Conservation (phyloP, 2,797 vertebrate species). For the Oryzias sinensis region DNA sequence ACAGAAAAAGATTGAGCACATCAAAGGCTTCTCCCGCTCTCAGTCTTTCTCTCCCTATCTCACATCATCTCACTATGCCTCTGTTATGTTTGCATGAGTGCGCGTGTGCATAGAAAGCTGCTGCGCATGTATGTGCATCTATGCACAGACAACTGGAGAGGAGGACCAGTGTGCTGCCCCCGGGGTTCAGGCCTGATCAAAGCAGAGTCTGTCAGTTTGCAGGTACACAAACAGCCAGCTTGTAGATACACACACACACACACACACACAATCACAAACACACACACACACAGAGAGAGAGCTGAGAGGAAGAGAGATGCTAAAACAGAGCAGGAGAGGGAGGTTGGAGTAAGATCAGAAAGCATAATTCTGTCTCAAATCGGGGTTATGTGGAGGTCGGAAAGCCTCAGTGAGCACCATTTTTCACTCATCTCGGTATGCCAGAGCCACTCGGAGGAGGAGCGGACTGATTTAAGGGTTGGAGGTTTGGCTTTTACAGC, state of each 20-base stretch:
- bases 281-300: slow-evolving; percentile 40
- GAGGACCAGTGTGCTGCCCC: slow-evolving; percentile 55
- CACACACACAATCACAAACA: not conserved
- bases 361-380: slow-evolving; percentile 51
- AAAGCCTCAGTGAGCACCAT: slow-evolving; percentile 16
- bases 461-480: slow-evolving; percentile 20
- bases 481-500: slow-evolving; percentile 16
- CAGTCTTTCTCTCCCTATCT: slow-evolving; percentile 20
- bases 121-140: slow-evolving; percentile 17
- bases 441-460: slow-evolving; percentile 19
- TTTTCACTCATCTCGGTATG: slow-evolving; percentile 20
- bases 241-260: slow-evolving; percentile 1
- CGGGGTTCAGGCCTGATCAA: slow-evolving; percentile 67
- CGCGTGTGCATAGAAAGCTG: slow-evolving; percentile 24
- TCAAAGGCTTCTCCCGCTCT: slow-evolving; percentile 46
- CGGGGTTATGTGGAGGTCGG: slow-evolving; percentile 64
- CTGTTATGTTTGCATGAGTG: slow-evolving; percentile 44
- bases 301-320: slow-evolving; percentile 26
- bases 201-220: slow-evolving; percentile 62
- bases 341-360: slow-evolving; percentile 45
- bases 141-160: slow-evolving; percentile 24
- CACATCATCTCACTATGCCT: slow-evolving; percentile 36
- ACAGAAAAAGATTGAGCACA: slow-evolving; percentile 48
- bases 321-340: slow-evolving; percentile 11
- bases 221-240: slow-evolving; percentile 61